A percentile compares a stretch with the other conserved stretches of the same genome.
Conservation (phyloP, 2,797 vertebrate species). For the Pangasius macronema region DNA sequence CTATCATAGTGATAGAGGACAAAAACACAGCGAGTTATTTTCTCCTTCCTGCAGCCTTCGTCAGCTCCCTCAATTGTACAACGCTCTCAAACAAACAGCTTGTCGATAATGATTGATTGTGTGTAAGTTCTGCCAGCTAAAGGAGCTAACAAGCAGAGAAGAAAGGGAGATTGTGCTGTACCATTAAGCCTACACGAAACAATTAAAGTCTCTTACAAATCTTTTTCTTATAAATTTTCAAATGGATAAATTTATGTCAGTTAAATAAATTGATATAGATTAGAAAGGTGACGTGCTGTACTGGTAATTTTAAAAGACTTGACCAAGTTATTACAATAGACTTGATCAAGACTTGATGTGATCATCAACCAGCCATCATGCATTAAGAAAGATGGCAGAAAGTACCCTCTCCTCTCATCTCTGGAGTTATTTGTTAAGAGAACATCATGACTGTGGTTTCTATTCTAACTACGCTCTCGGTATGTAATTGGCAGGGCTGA, state of each 20-base stretch:
- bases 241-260: neutral
- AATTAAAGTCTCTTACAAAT: neutral
- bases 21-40: conserved; percentile 32
- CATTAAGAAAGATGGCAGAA: neutral
- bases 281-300: neutral
- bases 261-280: neutral
- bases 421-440: neutral
- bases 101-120: conserved; percentile 47
- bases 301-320: neutral
- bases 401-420: no score
- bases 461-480: neutral
- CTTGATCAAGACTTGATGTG: neutral
- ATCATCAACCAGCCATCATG: neutral
- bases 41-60: conserved; percentile 11
- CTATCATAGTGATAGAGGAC: neutral
- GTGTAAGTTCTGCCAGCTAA: conserved; percentile 18
- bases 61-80: conserved; percentile 25
- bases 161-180: neutral
- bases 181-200: neutral
- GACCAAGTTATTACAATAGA: neutral
- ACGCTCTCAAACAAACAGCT: conserved; percentile 18
- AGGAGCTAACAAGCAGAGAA: neutral
- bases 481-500: neutral
- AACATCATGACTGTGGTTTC: neutral
- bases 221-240: neutral